Evolutionary conservation across 2,888 invertebrate species (phyloP).

Genomic region (Entomobrya proxima): DNA sequence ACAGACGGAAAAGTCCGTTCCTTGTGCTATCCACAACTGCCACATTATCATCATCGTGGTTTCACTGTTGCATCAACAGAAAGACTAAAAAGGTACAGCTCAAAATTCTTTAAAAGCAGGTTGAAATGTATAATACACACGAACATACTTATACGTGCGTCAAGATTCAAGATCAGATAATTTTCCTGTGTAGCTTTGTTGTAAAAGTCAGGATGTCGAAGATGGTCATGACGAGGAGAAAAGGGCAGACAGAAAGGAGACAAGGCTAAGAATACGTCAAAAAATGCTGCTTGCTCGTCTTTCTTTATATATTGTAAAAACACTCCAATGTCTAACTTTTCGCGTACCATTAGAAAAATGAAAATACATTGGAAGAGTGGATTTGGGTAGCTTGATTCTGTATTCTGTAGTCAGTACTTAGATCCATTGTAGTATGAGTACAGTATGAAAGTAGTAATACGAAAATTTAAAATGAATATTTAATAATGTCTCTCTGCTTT

Average conservation of each 20-base stretch:
- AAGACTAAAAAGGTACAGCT: slow-evolving; percentile 8
- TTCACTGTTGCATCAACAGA: background rate
- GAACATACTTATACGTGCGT: background rate
- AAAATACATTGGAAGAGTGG: too few species aligned
- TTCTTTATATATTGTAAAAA: slow-evolving; percentile 53
- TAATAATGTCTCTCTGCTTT: too few species aligned
- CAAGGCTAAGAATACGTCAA: slow-evolving; percentile 45
- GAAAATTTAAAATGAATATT: too few species aligned
- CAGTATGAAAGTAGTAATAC: too few species aligned
- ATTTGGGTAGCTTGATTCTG: too few species aligned
- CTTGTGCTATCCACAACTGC: background rate
- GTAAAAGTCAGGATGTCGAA: slow-evolving; percentile 6
- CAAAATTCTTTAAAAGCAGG: slow-evolving; percentile 25
- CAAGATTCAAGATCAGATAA: background rate
- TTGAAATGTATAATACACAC: background rate
- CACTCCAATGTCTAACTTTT: slow-evolving; percentile 29
- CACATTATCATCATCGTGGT: background rate
- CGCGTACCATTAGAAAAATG: too few species aligned
- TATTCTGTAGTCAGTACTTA: too few species aligned
- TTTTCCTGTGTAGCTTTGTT: background rate
- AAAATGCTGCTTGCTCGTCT: slow-evolving; percentile 39
- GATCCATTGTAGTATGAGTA: too few species aligned
- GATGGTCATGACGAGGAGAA: background rate
- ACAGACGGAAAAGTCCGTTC: slow-evolving; percentile 6
- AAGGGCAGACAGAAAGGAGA: background rate